phyloP scores from a whole-genome alignment of 2,113 vertebrate genomes.

The Sakesphorus luctuosus region DNA sequence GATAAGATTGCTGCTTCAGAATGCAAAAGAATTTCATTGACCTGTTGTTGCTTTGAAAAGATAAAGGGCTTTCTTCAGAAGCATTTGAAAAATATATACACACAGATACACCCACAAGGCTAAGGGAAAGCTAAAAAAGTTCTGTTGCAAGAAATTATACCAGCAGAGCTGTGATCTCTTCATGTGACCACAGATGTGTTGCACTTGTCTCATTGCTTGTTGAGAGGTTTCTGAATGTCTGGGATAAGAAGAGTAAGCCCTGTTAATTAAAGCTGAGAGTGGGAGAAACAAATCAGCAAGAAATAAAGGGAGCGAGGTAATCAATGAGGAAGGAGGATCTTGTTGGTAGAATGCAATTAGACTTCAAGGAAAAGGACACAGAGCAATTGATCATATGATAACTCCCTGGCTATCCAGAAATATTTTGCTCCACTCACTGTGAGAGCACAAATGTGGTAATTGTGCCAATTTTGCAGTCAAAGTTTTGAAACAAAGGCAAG shows the following conservation, averaged over 20 bases:
- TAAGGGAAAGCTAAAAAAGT: neutral
- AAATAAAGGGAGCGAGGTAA: constrained; percentile 18
- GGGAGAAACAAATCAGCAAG: constrained; percentile 26
- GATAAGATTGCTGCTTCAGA: neutral
- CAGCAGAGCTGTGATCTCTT: neutral
- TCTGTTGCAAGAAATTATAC: neutral
- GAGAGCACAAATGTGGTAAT: constrained; percentile 3
- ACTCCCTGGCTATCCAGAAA: neutral
- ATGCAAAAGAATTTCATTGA: constrained; percentile 26
- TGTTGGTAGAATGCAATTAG: constrained; percentile 48
- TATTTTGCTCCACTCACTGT: neutral
- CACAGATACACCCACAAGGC: fast-evolving
- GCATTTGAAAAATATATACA: neutral
- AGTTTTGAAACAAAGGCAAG: constrained; percentile 19
- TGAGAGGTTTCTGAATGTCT: neutral
- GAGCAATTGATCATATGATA: neutral
- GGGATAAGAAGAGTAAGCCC: neutral
- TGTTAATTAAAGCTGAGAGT: constrained; percentile 44
- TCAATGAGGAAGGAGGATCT: constrained; percentile 43
- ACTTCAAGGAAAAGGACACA: constrained; percentile 19
- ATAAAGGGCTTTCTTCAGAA: neutral
- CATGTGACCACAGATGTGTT: neutral
- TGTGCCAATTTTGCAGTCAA: neutral
- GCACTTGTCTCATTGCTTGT: neutral
- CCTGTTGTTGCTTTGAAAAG: neutral